Evolutionary conservation across 2,113 vertebrate species (phyloP), one percentile per base, ranked within the genome.

Genomic region (Channa maculata): DNA sequence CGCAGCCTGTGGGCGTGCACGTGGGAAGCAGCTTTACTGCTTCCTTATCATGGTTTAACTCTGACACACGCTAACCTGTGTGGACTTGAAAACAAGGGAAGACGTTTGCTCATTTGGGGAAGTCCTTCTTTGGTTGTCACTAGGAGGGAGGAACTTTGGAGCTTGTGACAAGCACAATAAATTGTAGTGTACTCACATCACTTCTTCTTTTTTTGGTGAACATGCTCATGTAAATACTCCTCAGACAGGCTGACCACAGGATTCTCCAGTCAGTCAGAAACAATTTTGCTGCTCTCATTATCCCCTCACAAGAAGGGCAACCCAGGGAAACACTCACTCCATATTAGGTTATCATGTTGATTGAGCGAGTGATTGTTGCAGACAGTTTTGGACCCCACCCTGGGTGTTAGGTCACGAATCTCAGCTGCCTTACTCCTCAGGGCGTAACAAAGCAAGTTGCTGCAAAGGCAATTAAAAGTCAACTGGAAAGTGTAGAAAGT

Each of bases 311-410:
- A 77, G 57, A 85, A 77, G 76, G 77, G 55, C 72, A 58, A 63
- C 14, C n/a, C 3, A 15, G 59, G 65, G 63, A 69, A 76, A 82
- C 52, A 24, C 61, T 80, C 62, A 37, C 59, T 52, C 85, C 89
- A 87, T 91, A 89, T 91, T 89, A 88, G 88, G 85, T 61, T 53
- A 89, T 82, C 62, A 44, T 38, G 51, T 72, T 75, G 39, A 57
- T 24, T 15, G 71, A 69, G 57, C 50, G 43, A 69, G 58, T 79
- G 77, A 86, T 82, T 82, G 72, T 85, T 85, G 49, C 38, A 67
- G 82, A 87, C 84, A 65, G 82, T 80, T 24, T 71, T 74, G 72
- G 75, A 81, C 79, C 58, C 69, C 75, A 75, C 82, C 86, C 88
- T 76, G 34, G 33, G 65, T 86, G 77, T 33, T 78, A 64, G 71